phyloP scores from a whole-genome alignment of 2,888 invertebrate genomes.

The Protodeltote pygarga region DNA sequence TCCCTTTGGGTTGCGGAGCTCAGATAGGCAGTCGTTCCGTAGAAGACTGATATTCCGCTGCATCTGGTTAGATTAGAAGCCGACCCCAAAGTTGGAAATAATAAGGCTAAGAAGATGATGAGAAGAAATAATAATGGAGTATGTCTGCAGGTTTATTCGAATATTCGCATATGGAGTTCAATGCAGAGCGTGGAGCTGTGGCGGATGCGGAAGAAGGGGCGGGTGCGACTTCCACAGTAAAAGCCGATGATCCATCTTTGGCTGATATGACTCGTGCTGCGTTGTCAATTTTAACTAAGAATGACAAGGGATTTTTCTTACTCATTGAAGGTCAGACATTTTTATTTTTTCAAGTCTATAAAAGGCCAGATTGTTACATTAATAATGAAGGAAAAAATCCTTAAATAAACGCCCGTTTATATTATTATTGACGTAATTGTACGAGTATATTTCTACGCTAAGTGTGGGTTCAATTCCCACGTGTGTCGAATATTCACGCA shows the following conservation, averaged over 20 bases:
- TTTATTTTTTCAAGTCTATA: not conserved
- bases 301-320: conserved; percentile 91
- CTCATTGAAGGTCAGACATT: conserved; percentile 89
- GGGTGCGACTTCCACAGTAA: conserved; percentile 87
- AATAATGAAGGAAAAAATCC: no score
- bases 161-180: conserved; percentile 93
- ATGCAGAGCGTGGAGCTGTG: conserved; percentile 90
- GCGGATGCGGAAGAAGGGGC: conserved; percentile 83
- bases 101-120: no score
- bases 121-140: not conserved
- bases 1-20: no score
- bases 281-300: conserved; percentile 89
- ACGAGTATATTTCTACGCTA: no score
- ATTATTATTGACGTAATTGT: no score
- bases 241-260: conserved; percentile 90
- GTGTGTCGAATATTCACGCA: no score
- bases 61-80: no score
- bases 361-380: not conserved
- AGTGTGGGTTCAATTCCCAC: no score
- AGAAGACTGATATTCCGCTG: no score
- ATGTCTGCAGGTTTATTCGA: conserved; percentile 89
- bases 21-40: no score
- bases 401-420: no score
- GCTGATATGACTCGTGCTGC: conserved; percentile 93
- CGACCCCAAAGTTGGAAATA: not conserved